A percentile compares a stretch with the other conserved stretches of the same genome.
Conservation (phyloP, 2,888 invertebrate genomes). For the Alcis repandata region DNA sequence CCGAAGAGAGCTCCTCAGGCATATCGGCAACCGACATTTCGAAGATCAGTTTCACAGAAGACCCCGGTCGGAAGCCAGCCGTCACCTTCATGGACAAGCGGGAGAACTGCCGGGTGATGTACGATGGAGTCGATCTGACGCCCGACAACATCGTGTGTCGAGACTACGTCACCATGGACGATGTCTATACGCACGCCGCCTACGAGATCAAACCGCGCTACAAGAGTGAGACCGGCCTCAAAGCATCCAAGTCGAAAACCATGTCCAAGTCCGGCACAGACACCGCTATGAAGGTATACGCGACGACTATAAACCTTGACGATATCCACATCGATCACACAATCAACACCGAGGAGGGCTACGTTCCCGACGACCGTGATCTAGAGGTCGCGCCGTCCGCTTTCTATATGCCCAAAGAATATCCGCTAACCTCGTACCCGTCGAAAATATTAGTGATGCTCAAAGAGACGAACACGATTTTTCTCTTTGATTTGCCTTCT, state of each 20-base stretch:
- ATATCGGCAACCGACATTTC: slow-evolving; percentile 27
- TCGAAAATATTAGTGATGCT: slow-evolving; percentile 88
- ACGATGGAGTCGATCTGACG: slow-evolving; percentile 65
- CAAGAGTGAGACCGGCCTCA: slow-evolving; percentile 62
- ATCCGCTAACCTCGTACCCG: slow-evolving; percentile 76
- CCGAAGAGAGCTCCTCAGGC: slow-evolving; percentile 29
- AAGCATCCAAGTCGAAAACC: slow-evolving; percentile 53
- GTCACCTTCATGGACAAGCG: slow-evolving; percentile 70
- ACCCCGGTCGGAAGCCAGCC: slow-evolving; percentile 51
- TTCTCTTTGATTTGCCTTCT: slow-evolving; percentile 89
- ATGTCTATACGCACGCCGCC: slow-evolving; percentile 70
- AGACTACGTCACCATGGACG: slow-evolving; percentile 68
- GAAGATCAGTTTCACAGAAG: slow-evolving; percentile 48
- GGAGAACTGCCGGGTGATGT: slow-evolving; percentile 59
- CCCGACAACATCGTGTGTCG: slow-evolving; percentile 70
- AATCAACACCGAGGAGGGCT: slow-evolving; percentile 74
- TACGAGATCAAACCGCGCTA: slow-evolving; percentile 64
- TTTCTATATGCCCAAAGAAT: slow-evolving; percentile 71
- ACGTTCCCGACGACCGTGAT: slow-evolving; percentile 56
- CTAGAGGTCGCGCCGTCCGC: slow-evolving; percentile 76
- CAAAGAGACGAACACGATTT: slow-evolving; percentile 89
- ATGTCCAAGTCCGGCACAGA: slow-evolving; percentile 52
- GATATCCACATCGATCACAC: slow-evolving; percentile 83
- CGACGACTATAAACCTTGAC: slow-evolving; percentile 83
- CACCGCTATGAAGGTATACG: slow-evolving; percentile 74